Evolutionary conservation across 2,888 invertebrate genomes (phyloP).

Genomic region (Dryocosmus kuriphilus): DNA sequence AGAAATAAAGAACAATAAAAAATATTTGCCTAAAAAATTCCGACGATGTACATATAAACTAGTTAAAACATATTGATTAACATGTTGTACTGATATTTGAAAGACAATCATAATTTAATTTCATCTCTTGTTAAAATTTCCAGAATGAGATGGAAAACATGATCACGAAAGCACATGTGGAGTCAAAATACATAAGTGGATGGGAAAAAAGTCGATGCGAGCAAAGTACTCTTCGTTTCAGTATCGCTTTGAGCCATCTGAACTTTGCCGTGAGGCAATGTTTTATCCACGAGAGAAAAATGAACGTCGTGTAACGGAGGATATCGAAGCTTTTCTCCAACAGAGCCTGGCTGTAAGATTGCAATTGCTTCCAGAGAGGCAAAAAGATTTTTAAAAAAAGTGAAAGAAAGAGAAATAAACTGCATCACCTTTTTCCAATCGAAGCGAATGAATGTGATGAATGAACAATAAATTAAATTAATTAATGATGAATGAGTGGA

Average conservation of each 20-base stretch:
- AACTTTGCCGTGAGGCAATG: constrained; percentile 65
- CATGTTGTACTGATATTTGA: too few species aligned
- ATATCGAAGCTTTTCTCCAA: constrained; percentile 70
- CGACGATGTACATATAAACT: too few species aligned
- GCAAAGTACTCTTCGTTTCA: constrained; percentile 68
- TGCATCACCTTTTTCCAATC: constrained; percentile 38
- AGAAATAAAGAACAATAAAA: too few species aligned
- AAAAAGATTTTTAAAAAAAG: constrained; percentile 45
- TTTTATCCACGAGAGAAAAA: constrained; percentile 71
- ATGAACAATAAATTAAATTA: too few species aligned
- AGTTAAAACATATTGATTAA: too few species aligned
- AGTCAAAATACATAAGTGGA: constrained; percentile 63
- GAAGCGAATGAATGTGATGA: constrained; percentile 20
- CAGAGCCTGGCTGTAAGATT: constrained; percentile 67
- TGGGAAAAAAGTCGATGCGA: constrained; percentile 76
- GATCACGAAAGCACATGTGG: constrained; percentile 61
- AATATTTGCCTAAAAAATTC: too few species aligned
- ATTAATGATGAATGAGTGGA: too few species aligned
- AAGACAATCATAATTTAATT: too few species aligned
- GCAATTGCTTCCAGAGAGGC: constrained; percentile 42
- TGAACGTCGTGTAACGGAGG: constrained; percentile 73
- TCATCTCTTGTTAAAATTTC: background rate
- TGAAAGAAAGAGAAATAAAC: constrained; percentile 51
- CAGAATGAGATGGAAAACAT: constrained; percentile 65
- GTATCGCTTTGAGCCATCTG: constrained; percentile 67